These are phyloP conservation scores for Lasioglossum zephyrum DNA, from an alignment of 2,888 invertebrate genomes.

Conservation along the genomic window DNA sequence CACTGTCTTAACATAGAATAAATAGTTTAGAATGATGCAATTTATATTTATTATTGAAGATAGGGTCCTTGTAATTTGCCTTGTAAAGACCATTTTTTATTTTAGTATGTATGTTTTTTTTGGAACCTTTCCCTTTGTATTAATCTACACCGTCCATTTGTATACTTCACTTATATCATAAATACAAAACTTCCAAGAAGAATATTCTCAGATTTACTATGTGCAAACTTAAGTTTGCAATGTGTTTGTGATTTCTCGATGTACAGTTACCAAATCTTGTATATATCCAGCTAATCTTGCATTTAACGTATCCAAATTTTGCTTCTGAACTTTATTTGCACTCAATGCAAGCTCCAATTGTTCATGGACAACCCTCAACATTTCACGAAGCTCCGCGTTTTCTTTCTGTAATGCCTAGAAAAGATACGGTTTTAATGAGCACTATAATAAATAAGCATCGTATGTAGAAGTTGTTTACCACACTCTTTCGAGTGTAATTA, in stretches of 20 bases:
- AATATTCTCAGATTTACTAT: constrained; percentile 58
- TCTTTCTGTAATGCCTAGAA: constrained; percentile 87
- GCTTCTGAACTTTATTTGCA: constrained; percentile 92
- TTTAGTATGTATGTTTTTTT: constrained; percentile 64
- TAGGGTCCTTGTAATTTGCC: constrained; percentile 48
- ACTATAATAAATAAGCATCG: neutral
- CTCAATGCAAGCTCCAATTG: constrained; percentile 92
- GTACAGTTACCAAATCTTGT: constrained; percentile 92
- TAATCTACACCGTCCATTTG: constrained; percentile 72
- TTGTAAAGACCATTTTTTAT: constrained; percentile 32
- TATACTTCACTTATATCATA: constrained; percentile 70
- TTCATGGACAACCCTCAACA: constrained; percentile 91
- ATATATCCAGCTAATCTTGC: constrained; percentile 93
- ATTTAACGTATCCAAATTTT: constrained; percentile 92
- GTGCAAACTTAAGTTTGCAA: constrained; percentile 88
- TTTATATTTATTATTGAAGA: constrained; percentile 57
- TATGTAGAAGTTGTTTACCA: neutral
- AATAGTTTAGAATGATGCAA: constrained; percentile 52
- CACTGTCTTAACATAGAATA: constrained; percentile 54
- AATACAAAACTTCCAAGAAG: constrained; percentile 79
- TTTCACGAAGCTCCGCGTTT: constrained; percentile 88
- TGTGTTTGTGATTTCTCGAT: constrained; percentile 93
- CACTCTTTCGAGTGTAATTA: neutral
- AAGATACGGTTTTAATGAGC: constrained; percentile 41
- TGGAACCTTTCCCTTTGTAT: constrained; percentile 72